Percentiles rank a stretch among this genome's conserved stretches.
Conservation (phyloP, 2,113 vertebrate genomes). For the Diglossa brunneiventris region DNA sequence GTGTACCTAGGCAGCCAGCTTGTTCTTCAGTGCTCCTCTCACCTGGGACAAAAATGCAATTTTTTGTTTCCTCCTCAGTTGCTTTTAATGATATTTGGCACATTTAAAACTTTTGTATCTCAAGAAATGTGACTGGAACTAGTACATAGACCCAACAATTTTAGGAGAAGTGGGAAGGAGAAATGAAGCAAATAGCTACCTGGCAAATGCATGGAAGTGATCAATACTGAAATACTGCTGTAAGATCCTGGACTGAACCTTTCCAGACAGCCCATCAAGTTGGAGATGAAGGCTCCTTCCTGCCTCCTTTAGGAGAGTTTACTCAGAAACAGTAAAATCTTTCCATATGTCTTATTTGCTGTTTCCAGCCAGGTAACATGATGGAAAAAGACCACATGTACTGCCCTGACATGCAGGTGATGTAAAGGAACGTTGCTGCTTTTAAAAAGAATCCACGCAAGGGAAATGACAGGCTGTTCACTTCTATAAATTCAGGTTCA, state of each 20-base stretch:
- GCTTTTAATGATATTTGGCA: not conserved
- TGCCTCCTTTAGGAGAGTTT: not conserved
- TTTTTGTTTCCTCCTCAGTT: not conserved
- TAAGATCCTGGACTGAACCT: not conserved
- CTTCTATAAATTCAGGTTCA: slow-evolving; percentile 34
- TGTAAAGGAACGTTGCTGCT: slow-evolving; percentile 56
- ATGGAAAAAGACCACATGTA: not conserved
- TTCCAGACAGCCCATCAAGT: not conserved
- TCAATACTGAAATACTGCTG: not conserved
- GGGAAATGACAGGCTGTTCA: slow-evolving; percentile 35
- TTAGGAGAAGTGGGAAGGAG: not conserved
- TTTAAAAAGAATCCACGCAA: slow-evolving; percentile 45
- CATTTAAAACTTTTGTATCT: not conserved
- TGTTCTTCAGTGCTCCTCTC: not conserved
- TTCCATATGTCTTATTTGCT: slow-evolving; percentile 22
- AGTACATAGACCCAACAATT: not conserved
- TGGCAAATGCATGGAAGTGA: not conserved
- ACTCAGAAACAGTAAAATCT: not conserved
- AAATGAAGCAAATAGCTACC: not conserved
- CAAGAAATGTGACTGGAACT: not conserved
- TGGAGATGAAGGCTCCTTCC: not conserved
- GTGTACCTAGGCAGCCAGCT: not conserved
- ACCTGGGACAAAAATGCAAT: not conserved
- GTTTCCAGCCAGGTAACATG: slow-evolving; percentile 33
- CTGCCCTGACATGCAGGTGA: slow-evolving; percentile 5